Evolutionary conservation across 1,140 invertebrate species (phyloP).

Genomic region (Ceratina japonica): DNA sequence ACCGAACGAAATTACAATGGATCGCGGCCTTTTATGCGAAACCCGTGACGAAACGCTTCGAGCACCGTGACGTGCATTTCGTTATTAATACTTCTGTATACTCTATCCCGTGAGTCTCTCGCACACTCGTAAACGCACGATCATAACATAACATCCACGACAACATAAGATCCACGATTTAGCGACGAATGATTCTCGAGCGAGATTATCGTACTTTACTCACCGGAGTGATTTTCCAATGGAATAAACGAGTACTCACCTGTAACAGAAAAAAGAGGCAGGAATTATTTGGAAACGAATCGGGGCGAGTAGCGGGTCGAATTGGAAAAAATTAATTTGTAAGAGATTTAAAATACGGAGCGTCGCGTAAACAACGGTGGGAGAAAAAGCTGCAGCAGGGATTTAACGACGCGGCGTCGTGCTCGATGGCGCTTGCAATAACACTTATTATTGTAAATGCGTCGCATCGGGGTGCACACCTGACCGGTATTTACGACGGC

Average conservation of each 20-base stretch:
- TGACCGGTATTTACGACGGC: conserved; percentile 8
- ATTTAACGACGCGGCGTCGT: neutral
- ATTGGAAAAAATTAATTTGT: neutral
- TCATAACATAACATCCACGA: too few relatives aligned
- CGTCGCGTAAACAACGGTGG: neutral
- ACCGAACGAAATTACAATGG: neutral
- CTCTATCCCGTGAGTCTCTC: too few relatives aligned
- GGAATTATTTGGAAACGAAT: neutral
- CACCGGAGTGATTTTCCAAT: neutral
- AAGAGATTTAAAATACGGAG: neutral
- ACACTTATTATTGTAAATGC: conserved; percentile 31
- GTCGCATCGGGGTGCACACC: neutral
- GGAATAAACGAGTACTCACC: conserved; percentile 7
- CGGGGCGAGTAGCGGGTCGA: neutral
- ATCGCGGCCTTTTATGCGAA: too few relatives aligned
- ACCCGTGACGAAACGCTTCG: too few relatives aligned
- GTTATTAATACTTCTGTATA: too few relatives aligned
- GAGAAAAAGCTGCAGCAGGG: neutral
- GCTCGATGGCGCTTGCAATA: neutral
- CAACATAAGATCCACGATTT: too few relatives aligned
- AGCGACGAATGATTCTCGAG: too few relatives aligned
- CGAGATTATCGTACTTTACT: neutral
- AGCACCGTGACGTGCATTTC: neutral
- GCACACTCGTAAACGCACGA: too few relatives aligned
- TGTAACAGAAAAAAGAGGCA: conserved; percentile 5